Conservation (phyloP, 2,113 vertebrate genomes). For the Anas platyrhynchos region DNA sequence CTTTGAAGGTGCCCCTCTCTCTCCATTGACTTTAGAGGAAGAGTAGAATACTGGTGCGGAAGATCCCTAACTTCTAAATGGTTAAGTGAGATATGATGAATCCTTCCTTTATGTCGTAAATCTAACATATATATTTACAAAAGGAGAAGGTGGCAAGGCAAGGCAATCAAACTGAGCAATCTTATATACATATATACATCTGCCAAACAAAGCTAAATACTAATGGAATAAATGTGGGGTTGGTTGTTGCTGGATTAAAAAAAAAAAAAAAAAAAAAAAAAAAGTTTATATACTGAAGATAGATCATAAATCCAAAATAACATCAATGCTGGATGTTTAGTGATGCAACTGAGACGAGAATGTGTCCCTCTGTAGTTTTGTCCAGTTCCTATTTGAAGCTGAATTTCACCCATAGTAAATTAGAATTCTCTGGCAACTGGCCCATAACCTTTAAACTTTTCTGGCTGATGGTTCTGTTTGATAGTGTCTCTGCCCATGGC, state of each 20-base stretch:
- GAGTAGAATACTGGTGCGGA: background rate
- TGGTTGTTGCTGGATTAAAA: background rate
- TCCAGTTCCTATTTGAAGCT: background rate
- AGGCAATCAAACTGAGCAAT: background rate
- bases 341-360: background rate
- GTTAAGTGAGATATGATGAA: background rate
- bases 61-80: background rate
- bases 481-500: too few species aligned
- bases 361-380: background rate
- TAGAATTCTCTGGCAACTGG: background rate
- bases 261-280: background rate
- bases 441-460: slow-evolving; percentile 55
- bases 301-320: background rate
- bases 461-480: background rate
- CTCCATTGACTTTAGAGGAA: background rate
- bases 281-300: background rate
- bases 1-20: background rate
- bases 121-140: background rate
- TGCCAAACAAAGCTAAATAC: background rate
- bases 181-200: background rate
- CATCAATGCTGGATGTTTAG: background rate
- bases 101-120: background rate
- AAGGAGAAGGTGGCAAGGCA: background rate
- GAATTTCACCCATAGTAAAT: slow-evolving; percentile 43
- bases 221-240: background rate